A percentile compares a stretch with the other conserved stretches of the same genome.
Conservation (phyloP, 2,113 vertebrate species). For the Atlantisia rogersi region DNA sequence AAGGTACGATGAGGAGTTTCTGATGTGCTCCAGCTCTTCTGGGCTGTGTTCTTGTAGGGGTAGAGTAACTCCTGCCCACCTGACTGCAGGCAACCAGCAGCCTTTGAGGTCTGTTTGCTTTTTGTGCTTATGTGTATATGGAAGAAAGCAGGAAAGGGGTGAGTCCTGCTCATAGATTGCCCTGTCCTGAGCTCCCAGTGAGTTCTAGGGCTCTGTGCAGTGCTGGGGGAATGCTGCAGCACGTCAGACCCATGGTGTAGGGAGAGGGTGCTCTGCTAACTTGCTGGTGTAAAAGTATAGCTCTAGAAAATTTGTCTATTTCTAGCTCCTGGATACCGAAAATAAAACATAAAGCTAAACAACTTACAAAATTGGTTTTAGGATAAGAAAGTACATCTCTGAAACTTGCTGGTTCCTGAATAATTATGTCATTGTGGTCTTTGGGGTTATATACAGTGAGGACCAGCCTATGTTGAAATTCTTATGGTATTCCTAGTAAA, state of each 20-base stretch:
- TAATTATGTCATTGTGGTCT: not conserved
- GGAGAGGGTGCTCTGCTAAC: fast-evolving
- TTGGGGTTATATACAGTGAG: not conserved
- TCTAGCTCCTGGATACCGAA: not conserved
- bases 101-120: not conserved
- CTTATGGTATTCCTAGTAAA: not conserved
- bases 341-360: not conserved
- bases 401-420: not conserved
- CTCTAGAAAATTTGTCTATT: not conserved
- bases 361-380: not conserved
- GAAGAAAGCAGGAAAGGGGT: not conserved
- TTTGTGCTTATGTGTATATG: fast-evolving
- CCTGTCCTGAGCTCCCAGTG: not conserved
- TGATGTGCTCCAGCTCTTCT: not conserved
- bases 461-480: not conserved
- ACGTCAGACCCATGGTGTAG: not conserved
- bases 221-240: too few relatives aligned
- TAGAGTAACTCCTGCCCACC: not conserved
- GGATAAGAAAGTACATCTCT: not conserved
- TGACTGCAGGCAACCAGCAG: not conserved
- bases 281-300: not conserved
- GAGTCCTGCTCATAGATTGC: not conserved
- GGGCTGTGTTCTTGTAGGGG: fast-evolving
- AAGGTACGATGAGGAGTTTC: fast-evolving
- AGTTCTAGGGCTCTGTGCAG: not conserved